Percentiles rank a stretch among this genome's conserved stretches.
Conservation (phyloP, 2,797 vertebrate species). For the Dromococcyx pavoninus region DNA sequence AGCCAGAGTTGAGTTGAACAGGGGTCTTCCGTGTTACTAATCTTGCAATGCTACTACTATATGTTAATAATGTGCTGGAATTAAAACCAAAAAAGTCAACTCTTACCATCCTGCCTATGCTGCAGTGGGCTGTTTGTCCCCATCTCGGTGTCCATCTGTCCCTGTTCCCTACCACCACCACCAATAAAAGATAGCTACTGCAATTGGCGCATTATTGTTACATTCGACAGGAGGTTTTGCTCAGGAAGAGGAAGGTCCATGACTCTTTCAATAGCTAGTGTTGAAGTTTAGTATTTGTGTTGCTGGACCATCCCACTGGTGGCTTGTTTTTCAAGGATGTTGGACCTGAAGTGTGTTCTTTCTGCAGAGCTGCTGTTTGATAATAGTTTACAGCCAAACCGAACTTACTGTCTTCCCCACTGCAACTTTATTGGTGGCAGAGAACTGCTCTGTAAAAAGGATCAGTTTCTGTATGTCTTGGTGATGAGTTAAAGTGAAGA, state of each 20-base stretch:
- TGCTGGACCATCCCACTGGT: not conserved
- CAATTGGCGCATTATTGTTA: not conserved
- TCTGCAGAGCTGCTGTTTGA: not conserved
- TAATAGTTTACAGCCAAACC: not conserved
- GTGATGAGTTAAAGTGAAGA: not conserved
- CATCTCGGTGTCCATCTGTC: fast-evolving
- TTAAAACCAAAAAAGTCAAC: not conserved
- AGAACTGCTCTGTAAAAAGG: not conserved
- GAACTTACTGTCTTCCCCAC: not conserved
- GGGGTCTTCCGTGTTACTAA: not conserved
- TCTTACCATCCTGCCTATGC: not conserved
- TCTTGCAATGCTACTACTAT: not conserved
- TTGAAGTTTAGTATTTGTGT: not conserved
- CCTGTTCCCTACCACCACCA: fast-evolving
- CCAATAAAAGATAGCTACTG: not conserved
- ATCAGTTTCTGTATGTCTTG: not conserved
- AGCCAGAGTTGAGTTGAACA: not conserved
- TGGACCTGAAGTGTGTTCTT: not conserved
- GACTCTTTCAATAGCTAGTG: not conserved
- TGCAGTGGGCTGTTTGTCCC: not conserved
- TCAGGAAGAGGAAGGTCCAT: not conserved
- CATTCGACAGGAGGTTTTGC: not conserved
- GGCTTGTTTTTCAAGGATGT: not conserved
- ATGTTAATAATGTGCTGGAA: not conserved
- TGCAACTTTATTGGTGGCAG: not conserved